Base-by-base conservation (phyloP, 2,888 invertebrate species). In the Pterobdella sp. region DNA sequence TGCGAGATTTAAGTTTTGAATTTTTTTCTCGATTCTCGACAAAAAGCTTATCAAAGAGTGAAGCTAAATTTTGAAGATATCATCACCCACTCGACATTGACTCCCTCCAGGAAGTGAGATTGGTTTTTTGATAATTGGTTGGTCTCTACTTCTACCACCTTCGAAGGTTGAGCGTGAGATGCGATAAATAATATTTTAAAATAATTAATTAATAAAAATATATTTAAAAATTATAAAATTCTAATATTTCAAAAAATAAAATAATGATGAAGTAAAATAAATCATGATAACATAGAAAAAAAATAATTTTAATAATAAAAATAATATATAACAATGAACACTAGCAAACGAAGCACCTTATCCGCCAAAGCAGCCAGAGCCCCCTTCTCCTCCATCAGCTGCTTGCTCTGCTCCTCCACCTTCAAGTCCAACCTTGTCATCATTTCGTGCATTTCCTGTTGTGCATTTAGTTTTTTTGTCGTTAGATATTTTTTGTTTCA, bases 281-380 rank as follows among this genome's bases (percentile, higher is more conserved):
- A n/a, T n/a, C n/a, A n/a, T n/a, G n/a, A n/a, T n/a, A n/a, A n/a
- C n/a, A n/a, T n/a, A n/a, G n/a, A n/a, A n/a, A n/a, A n/a, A n/a
- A n/a, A n/a, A n/a, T n/a, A n/a, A n/a, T n/a, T n/a, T n/a, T n/a
- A n/a, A n/a, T n/a, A n/a, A n/a, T n/a, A n/a, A n/a, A n/a, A n/a
- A n/a, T n/a, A n/a, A n/a, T n/a, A n/a, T n/a, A n/a, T n/a, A n/a
- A n/a, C n/a, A n/a, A n/a, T n/a, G n/a, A n/a, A n/a, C n/a, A n/a
- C n/a, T n/a, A n/a, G n/a, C n/a, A n/a, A n/a, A n/a, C n/a, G n/a
- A n/a, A 18, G 3, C 14, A 56, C 63, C 35, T 63, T 71, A 29
- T 63, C 71, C n/a, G 63, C 71, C 34, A 71, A 63, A 26, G 71
- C 60, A 31, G 71, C 63, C 63, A 71, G 29, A 29, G 56, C 71